phyloP scores from a whole-genome alignment of 1,140 invertebrate genomes.

The Nymphalis io region DNA sequence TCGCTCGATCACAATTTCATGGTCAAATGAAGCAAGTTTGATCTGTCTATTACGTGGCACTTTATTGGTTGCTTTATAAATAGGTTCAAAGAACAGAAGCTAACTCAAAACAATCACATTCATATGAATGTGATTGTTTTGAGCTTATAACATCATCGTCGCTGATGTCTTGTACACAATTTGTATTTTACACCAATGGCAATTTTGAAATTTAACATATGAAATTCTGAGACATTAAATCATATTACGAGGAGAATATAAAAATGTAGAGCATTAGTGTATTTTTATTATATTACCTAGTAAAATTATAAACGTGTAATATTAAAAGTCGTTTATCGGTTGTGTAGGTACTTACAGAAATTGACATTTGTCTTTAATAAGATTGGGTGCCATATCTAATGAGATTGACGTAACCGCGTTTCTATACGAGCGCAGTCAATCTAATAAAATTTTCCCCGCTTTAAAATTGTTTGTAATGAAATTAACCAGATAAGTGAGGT shows the following conservation, averaged over 20 bases:
- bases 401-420: slow-evolving; percentile 31
- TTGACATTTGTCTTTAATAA: slow-evolving; percentile 27
- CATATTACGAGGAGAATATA: too few species aligned
- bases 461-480: slow-evolving; percentile 4
- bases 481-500: not conserved
- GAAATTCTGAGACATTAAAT: too few species aligned
- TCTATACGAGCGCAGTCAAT: slow-evolving; percentile 6
- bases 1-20: slow-evolving; percentile 53
- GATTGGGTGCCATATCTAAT: slow-evolving; percentile 38
- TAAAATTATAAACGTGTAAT: too few species aligned
- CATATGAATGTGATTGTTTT: too few species aligned
- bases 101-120: not conserved
- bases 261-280: too few species aligned
- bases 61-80: slow-evolving; percentile 48
- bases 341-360: not conserved
- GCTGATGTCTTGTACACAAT: not conserved
- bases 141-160: not conserved
- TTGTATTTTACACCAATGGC: too few species aligned
- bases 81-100: slow-evolving; percentile 44
- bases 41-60: slow-evolving; percentile 63
- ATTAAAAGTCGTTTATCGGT: too few species aligned
- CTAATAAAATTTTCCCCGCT: slow-evolving; percentile 3
- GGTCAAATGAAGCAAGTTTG: slow-evolving; percentile 70
- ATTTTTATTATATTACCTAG: too few species aligned
- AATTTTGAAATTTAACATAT: too few species aligned